Base-by-base conservation (phyloP, 1,140 invertebrate species). In the Tigriopus japonicus region DNA sequence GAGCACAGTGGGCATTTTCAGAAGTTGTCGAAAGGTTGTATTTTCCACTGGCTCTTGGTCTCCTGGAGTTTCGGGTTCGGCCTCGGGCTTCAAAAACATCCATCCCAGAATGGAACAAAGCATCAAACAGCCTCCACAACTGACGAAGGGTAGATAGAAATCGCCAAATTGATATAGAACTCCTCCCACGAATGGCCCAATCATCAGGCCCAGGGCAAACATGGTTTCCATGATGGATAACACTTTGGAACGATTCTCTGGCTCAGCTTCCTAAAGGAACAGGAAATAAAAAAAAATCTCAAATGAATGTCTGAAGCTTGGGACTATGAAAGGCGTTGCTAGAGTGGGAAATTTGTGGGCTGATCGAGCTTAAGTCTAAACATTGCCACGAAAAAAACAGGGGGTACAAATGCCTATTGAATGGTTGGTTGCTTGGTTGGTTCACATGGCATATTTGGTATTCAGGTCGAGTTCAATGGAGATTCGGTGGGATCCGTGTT, bases 231-330 rank as follows among this genome's bases (percentile, higher is more conserved):
- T 70, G 0, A 81, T 81, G 1, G 85, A 88, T 74, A 95, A 90
- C 63, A 88, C 86, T 0, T 85, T 87, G 0, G 87, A 85, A 0
- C 95, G 83, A 67, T 86, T 84, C 58, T 87, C 76, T 0, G 89
- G 87, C 75, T 94, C 94, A 72, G 90, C 85, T 69, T 84, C 84
- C n/a, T 90, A 87, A 52, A n/a, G n/a, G n/a, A 92, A 86, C 55
- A 94, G 89, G 0, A 89, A 35, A 35, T 35, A 35, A 35, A 35
- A 35, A 35, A 35, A 3, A 35, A 35, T 9, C 9, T 5, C 28
- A 35, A 35, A 35, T 35, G 3, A 9, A 35, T 35, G 28, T 3
- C 9, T 35, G 28, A 35, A 35, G 28, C 9, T 35, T 9, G 28
- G 28, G 28, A n/a, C n/a, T 9, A 35, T 35, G 3, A 35, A 3